Evolutionary conservation across 2,113 vertebrate species (phyloP).

Genomic region (Forbesichthys agassizii): DNA sequence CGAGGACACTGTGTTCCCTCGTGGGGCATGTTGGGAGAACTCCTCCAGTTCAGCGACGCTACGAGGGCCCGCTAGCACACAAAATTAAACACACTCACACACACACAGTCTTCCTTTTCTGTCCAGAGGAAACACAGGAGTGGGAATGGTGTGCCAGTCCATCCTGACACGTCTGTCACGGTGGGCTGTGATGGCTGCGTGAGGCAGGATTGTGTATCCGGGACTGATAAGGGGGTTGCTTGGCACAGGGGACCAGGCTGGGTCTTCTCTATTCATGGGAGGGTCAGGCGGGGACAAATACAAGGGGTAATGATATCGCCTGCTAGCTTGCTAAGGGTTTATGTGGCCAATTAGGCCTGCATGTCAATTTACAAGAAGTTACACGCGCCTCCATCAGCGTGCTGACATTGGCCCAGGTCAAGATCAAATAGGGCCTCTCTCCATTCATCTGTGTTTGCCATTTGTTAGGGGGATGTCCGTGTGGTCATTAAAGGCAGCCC

Average conservation of each 20-base stretch:
- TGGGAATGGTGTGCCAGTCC: conserved; percentile 30
- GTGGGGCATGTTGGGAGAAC: not conserved
- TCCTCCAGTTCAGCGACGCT: not conserved
- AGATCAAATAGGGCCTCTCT: conserved; percentile 16
- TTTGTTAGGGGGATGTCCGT: conserved; percentile 45
- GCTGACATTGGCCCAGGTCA: conserved; percentile 27
- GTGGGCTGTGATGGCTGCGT: conserved; percentile 39
- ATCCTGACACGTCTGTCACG: conserved; percentile 40
- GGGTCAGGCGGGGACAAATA: conserved; percentile 6
- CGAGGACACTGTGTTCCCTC: not conserved
- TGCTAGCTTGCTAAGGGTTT: not conserved
- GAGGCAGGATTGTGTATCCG: conserved; percentile 62
- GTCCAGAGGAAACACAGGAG: conserved; percentile 22
- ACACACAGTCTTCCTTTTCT: conserved; percentile 19
- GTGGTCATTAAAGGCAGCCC: conserved; percentile 34
- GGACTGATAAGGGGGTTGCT: conserved; percentile 74
- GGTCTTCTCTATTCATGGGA: conserved; percentile 44
- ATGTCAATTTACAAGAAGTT: not conserved
- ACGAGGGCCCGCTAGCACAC: not conserved
- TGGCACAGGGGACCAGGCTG: conserved; percentile 47
- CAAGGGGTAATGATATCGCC: conserved; percentile 32
- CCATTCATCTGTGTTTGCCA: not conserved
- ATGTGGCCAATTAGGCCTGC: not conserved
- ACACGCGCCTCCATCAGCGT: not conserved
- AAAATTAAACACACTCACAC: conserved; percentile 9